Base-by-base conservation (phyloP, 1,140 invertebrate genomes). In the silkworm (Bombyx mori) region DNA sequence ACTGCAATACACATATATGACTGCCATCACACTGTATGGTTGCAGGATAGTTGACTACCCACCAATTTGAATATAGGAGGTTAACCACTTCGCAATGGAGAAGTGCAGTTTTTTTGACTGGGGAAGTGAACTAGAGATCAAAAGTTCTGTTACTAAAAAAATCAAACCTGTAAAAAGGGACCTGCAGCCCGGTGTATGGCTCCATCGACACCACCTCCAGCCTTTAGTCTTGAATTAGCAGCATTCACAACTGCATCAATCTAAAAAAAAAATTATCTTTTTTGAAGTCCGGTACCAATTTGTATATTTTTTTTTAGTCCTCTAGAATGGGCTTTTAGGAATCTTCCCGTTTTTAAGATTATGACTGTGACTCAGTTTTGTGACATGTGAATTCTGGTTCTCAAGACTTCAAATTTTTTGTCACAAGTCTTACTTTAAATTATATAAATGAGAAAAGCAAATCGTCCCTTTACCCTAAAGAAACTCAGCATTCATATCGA, bases 221-320 rank as follows among this genome's bases (percentile, higher is more conserved):
- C 95, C 18, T 91, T 76, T 42, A 98, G 86, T 9, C 79, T 81
- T 6, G 90, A 91, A 86, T 98, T 98, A 1, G 97, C 96, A 52
- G 96, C 97, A 91, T 98, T 98, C 0, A 97, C 95, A 74, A 98
- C 97, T 3, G 92, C 94, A 90, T 97, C 96, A 58, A 97, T 91
- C 90, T 91, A 64, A 26, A 66, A 65, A 35, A 52, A 44, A 48
- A 45, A 50, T 47, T 52, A 49, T 54, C 42, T 7, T 6, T 42
- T 54, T 6, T 12, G n/a, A 54, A 3, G n/a, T 18, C 7, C n/a
- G 3, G 42, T 54, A 7, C 12, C 12, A 18, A 18, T 12, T 51
- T n/a, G 8, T 51, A 51, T 18, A 12, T 12, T 22, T 12, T 8
- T 12, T 8, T 8, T 8, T 1, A 22, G 18, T 51, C 10, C 22